These are phyloP conservation scores for Labeo catla DNA, from an alignment of 2,113 vertebrate species.

Conservation along the genomic window DNA sequence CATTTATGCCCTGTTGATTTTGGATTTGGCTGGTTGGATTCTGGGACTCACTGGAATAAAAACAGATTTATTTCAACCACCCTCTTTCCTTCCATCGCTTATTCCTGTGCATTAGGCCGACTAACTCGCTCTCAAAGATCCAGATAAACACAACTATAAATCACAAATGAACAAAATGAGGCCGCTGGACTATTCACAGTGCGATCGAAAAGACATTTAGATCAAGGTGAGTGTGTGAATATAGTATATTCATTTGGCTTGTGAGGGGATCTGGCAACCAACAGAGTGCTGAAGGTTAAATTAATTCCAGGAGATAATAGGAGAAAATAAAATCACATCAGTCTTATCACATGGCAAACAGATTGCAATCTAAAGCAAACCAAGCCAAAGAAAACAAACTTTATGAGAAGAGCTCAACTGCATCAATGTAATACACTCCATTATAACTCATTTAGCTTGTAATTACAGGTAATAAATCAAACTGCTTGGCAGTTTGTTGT, in stretches of 20 bases:
- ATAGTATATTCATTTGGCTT: neutral
- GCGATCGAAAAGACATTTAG: neutral
- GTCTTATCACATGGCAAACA: neutral
- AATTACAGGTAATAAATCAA: neutral
- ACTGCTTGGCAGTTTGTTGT: neutral
- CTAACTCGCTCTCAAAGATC: constrained; percentile 21
- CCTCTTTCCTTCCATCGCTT: neutral
- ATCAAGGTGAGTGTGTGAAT: neutral
- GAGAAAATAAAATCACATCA: neutral
- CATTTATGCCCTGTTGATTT: constrained; percentile 11
- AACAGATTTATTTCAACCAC: constrained; percentile 11
- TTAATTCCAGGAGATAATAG: neutral
- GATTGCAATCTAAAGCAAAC: neutral
- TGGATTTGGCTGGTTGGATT: constrained; percentile 12
- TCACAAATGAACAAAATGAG: neutral
- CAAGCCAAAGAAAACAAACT: constrained; percentile 1
- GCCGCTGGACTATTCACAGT: neutral
- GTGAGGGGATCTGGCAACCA: neutral
- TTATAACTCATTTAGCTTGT: neutral
- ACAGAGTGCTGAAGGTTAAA: neutral
- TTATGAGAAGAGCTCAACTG: neutral
- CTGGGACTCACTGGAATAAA: constrained; percentile 12
- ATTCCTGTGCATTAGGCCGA: neutral
- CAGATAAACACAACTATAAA: constrained; percentile 9
- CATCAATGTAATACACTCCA: neutral